These are phyloP conservation scores for Axis porcinus DNA, from an alignment of 2,113 vertebrate genomes.

Conservation along the genomic window DNA sequence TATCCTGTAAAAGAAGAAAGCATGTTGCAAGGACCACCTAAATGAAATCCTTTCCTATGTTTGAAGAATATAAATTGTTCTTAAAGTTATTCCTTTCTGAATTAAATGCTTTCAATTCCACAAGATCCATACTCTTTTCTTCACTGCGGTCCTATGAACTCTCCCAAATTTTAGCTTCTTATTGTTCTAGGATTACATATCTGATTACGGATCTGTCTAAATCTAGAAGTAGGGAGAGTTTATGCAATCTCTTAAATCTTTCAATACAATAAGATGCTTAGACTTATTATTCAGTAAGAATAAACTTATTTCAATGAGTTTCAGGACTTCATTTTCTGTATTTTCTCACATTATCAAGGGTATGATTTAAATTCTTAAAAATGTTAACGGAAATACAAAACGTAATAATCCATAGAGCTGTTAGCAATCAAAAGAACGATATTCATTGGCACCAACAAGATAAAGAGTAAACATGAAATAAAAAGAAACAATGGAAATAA, in stretches of 20 bases:
- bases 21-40: not conserved
- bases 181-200: not conserved
- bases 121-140: not conserved
- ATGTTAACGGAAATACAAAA: not conserved
- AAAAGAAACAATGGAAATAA: not conserved
- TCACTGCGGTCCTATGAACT: not conserved
- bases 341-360: not conserved
- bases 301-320: not conserved
- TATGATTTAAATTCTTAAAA: constrained; percentile 15
- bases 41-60: not conserved
- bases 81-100: not conserved
- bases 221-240: not conserved
- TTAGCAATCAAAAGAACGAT: not conserved
- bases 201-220: not conserved
- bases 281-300: not conserved
- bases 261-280: not conserved
- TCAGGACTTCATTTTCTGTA: not conserved
- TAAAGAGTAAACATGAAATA: not conserved
- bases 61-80: not conserved
- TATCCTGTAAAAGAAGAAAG: not conserved
- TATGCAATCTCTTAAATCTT: not conserved
- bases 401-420: not conserved
- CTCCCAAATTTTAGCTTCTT: not conserved
- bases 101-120: not conserved
- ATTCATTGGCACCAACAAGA: not conserved